Evolutionary conservation across 1,140 invertebrate species (phyloP), one percentile per base, ranked within the genome.

Genomic region (Heliothis virescens): DNA sequence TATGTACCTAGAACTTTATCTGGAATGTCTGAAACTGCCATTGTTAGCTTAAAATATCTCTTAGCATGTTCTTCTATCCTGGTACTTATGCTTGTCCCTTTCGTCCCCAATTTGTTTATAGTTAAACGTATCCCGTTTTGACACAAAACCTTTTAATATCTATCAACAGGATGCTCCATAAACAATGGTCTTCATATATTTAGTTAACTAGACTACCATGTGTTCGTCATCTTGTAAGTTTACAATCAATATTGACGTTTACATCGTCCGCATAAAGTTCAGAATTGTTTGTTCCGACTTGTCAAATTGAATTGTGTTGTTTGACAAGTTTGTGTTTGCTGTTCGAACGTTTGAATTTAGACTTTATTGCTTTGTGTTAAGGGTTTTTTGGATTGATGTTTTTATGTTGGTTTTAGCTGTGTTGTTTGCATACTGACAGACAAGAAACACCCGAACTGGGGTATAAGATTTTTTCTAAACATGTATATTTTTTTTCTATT

Each of bases 171-270:
- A 85, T 86, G 85, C 86, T 87, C 86, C 87, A 88, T 87, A 88
- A 90, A 91, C 90, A 89, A 90, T 89, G 82, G 83, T 88, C 86
- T 89, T 85, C 85, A 89, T 90, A 89, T 90, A 90, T 91, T 91
- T 89, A 88, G 88, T 91, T 91, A 91, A 90, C 90, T 91, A 89
- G 86, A 87, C 84, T 87, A 86, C 85, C 90, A 91, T 91, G 86
- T 91, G 91, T 85, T 65, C 67, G 62, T 79, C 79, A 81, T 82
- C 55, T 73, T 80, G 62, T 16, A 41, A 48, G 50, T 67, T 69
- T 57, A 78, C 75, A 11, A 78, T 69, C 63, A 13, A 78, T 69
- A 69, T 78, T 57, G 75, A 69, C 63, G 26, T 55, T 69, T 78
- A 78, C 53, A n/a, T 26, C 62, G 7, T 78, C 48, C 29, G 13